Evolutionary conservation across 1,140 invertebrate species (phyloP).

Genomic region (Lepidurus couesii): DNA sequence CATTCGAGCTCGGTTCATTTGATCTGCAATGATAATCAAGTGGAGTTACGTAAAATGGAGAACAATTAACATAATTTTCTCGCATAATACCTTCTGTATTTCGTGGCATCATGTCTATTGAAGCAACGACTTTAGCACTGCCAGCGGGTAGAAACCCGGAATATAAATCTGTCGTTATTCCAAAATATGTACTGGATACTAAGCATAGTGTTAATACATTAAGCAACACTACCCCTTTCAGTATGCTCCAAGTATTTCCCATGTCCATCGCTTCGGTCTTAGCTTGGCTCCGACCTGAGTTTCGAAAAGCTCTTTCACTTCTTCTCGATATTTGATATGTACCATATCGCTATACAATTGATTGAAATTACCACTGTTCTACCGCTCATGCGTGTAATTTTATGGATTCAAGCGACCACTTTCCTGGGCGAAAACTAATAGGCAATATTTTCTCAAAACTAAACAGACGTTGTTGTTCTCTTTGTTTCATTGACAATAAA

Average conservation of each 20-base stretch:
- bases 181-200: not conserved
- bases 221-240: not conserved
- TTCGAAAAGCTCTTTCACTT: too few relatives aligned
- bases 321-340: too few relatives aligned
- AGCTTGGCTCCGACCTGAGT: too few relatives aligned
- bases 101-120: not conserved
- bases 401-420: too few relatives aligned
- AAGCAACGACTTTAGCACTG: not conserved
- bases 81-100: not conserved
- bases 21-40: not conserved
- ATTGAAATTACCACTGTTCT: too few relatives aligned
- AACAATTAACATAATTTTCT: not conserved
- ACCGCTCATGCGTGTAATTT: too few relatives aligned
- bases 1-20: not conserved
- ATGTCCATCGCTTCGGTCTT: not conserved
- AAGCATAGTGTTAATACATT: not conserved
- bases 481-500: too few relatives aligned
- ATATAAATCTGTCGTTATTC: not conserved
- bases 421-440: too few relatives aligned
- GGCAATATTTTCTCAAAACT: too few relatives aligned
- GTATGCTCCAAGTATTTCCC: not conserved
- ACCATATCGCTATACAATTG: too few relatives aligned
- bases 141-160: not conserved
- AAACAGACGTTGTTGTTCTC: too few relatives aligned
- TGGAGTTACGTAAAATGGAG: not conserved